Evolutionary conservation across 2,797 vertebrate species (phyloP).

Genomic region (Notoglanidium macrostoma): DNA sequence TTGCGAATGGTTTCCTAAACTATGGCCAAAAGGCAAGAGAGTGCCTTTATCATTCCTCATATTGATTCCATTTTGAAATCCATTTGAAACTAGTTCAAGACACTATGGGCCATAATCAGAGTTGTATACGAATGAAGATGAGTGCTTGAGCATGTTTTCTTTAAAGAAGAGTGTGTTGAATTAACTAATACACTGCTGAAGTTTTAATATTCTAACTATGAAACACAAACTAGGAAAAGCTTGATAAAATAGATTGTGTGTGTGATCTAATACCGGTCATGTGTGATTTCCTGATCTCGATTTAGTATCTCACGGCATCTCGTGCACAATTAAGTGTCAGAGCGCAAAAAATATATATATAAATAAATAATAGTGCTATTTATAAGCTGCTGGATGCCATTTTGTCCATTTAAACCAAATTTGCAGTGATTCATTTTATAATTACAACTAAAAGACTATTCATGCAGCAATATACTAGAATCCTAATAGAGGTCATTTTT

Average conservation of each 20-base stretch:
- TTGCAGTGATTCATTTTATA: not conserved
- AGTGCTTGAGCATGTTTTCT: not conserved
- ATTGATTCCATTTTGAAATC: constrained; percentile 3
- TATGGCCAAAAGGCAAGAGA: constrained; percentile 50
- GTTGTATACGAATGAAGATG: not conserved
- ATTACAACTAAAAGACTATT: too few relatives aligned
- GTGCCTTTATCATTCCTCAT: constrained; percentile 54
- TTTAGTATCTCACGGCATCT: not conserved
- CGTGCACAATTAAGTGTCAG: not conserved
- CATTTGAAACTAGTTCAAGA: constrained; percentile 33
- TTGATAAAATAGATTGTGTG: not conserved
- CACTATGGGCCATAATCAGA: constrained; percentile 38
- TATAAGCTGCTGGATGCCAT: not conserved
- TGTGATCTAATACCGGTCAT: not conserved
- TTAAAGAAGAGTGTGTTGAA: not conserved
- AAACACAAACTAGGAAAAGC: not conserved
- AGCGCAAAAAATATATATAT: not conserved
- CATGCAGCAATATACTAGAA: too few relatives aligned
- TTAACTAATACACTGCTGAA: not conserved
- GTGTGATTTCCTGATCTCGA: not conserved
- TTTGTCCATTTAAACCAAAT: not conserved
- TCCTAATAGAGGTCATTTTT: not conserved
- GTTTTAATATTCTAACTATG: not conserved
- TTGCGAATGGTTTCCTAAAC: constrained; percentile 30
- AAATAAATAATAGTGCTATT: too few relatives aligned